Base-by-base conservation (phyloP, 2,888 invertebrate genomes). In the Gymnosoma rotundatum region DNA sequence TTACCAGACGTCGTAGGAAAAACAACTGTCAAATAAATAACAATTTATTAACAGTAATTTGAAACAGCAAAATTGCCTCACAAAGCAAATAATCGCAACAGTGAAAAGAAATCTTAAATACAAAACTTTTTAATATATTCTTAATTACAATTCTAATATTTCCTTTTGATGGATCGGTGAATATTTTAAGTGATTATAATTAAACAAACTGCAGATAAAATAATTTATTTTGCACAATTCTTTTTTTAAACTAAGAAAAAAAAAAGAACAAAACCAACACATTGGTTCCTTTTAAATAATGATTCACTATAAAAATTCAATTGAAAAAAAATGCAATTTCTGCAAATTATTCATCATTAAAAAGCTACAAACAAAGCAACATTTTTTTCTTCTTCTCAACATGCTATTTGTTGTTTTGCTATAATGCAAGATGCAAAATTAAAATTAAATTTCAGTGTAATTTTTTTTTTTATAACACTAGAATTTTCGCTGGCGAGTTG, bases 61-160 rank as follows among this genome's bases (percentile, higher is more conserved):
- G 12, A 12, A 42, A 14, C 14, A 45, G 4, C 45, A 12, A 10
- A 45, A 14, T 45, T 45, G 12, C 45, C 45, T 45, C 1, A 45
- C 18, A 38, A 14, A 32, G 5, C 2, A 14, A 38, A 10, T 20
- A 36, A 20, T 38, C 10, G n/a, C 60, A 36, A 38, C 12, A 32
- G 20, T 18, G 10, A 12, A 18, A 38, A 42, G 16, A 10, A 18
- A n/a, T 1, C 3, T 48, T n/a, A 48, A 14, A 48, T 2, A 48
- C 45, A n/a, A 48, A 5, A 48, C 52, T 76, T 69, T 56, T 76
- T 42, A 50, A 42, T n/a, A 58, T 76, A 72, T 73, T 73, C 67
- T 70, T 66, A 78, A 84, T 81, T 81, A 60, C 58, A 66, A 74
- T 81, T 81, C 69, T 78, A 81, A 81, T 84, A 64, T 74, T 84